Percentiles rank a stretch among this genome's conserved stretches.
Conservation (phyloP, 2,113 vertebrate genomes). For the Gobio gobio region DNA sequence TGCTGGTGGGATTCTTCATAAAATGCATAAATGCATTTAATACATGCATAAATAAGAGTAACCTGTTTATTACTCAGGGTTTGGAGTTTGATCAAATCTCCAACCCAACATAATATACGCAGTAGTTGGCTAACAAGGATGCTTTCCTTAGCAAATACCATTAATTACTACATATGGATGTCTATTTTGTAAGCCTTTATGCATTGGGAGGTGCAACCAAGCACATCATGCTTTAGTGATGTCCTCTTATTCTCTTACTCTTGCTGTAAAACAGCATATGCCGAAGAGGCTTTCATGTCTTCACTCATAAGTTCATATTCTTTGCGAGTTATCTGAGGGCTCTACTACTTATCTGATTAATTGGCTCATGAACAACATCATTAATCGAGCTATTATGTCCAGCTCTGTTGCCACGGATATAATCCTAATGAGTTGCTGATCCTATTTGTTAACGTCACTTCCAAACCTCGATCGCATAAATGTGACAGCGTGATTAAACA, state of each 20-base stretch:
- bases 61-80: not conserved
- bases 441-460: constrained; percentile 68
- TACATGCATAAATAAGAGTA: not conserved
- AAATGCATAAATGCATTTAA: not conserved
- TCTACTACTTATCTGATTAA: constrained; percentile 64
- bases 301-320: constrained; percentile 41
- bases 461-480: constrained; percentile 56
- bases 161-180: not conserved
- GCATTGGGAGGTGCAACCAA: not conserved
- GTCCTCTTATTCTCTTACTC: not conserved
- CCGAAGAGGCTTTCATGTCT: not conserved
- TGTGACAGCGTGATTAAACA: constrained; percentile 65
- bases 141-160: not conserved
- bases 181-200: not conserved
- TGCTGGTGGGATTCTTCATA: not conserved
- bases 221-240: not conserved
- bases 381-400: constrained; percentile 64
- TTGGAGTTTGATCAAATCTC: not conserved
- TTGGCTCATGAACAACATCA: constrained; percentile 64
- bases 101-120: not conserved
- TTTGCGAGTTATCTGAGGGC: constrained; percentile 55
- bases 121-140: not conserved
- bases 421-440: constrained; percentile 66
- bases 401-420: constrained; percentile 58
- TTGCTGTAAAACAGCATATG: not conserved